phyloP scores from a whole-genome alignment of 2,797 vertebrate species.

The Sardinella longiceps region DNA sequence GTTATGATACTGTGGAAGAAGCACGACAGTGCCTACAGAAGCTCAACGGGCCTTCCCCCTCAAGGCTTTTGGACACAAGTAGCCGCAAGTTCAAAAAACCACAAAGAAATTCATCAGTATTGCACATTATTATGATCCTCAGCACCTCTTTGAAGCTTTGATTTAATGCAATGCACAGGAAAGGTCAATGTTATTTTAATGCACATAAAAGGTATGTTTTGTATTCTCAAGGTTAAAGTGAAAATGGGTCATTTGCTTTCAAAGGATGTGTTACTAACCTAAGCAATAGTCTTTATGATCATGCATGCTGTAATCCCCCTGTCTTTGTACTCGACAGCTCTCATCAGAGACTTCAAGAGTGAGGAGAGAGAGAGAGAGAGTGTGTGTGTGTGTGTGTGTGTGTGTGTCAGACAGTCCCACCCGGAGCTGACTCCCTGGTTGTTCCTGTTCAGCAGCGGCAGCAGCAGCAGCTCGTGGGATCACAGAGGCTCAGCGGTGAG shows the following conservation, averaged over 20 bases:
- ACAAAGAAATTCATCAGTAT: not conserved
- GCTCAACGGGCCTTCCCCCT: not conserved
- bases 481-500: conserved; percentile 54
- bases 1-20: not conserved
- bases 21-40: not conserved
- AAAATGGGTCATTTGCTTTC: not conserved
- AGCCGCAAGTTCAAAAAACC: not conserved
- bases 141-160: not conserved
- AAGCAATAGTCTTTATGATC: not conserved
- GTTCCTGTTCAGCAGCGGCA: not conserved
- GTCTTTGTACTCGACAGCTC: too few species aligned
- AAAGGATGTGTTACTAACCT: too few species aligned
- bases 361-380: too few species aligned
- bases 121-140: not conserved
- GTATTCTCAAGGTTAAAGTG: not conserved
- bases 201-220: not conserved
- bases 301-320: not conserved
- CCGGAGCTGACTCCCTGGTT: not conserved
- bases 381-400: conserved; percentile 33
- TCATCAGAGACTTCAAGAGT: not conserved
- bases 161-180: not conserved
- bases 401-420: conserved; percentile 19
- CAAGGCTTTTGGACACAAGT: not conserved
- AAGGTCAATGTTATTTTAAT: not conserved
- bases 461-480: not conserved